phyloP scores from a whole-genome alignment of 2,888 invertebrate genomes.

The Pseudeuparius sepicola region DNA sequence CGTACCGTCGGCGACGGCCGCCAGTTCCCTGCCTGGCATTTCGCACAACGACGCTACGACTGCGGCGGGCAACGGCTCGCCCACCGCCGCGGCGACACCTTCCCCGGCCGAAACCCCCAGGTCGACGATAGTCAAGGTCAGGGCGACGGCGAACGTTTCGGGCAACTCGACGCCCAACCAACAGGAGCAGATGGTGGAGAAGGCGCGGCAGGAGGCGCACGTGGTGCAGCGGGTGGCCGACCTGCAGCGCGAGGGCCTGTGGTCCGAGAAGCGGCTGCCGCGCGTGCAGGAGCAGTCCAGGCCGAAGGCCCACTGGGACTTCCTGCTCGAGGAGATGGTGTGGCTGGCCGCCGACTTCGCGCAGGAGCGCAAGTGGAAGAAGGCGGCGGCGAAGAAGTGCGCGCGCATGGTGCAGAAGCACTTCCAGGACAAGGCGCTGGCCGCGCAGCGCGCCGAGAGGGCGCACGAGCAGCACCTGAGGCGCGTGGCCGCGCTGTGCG shows the following conservation, averaged over 20 bases:
- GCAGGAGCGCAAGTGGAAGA: constrained; percentile 97
- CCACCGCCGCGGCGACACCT: constrained; percentile 21
- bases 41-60: constrained; percentile 24
- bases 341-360: constrained; percentile 98
- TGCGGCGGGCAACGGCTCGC: no score
- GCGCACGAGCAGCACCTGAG: constrained; percentile 80
- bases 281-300: constrained; percentile 74
- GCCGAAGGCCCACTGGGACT: constrained; percentile 96
- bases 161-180: no score
- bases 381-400: constrained; percentile 88
- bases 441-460: constrained; percentile 83
- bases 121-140: no score
- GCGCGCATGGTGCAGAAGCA: constrained; percentile 85
- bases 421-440: constrained; percentile 82
- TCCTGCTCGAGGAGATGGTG: constrained; percentile 94
- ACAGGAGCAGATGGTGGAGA: constrained; percentile 75
- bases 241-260: constrained; percentile 87
- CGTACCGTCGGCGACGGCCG: constrained; percentile 35
- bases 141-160: constrained; percentile 8
- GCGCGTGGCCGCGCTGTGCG: constrained; percentile 80
- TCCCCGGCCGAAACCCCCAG: constrained; percentile 9
- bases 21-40: constrained; percentile 36
- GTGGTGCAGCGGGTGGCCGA: constrained; percentile 88
- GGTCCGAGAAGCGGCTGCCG: constrained; percentile 86
- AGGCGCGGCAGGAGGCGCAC: constrained; percentile 87